A percentile compares a stretch with the other conserved stretches of the same genome.
phyloP scores from a whole-genome alignment of 2,113 vertebrate species.

The Gadus macrocephalus region DNA sequence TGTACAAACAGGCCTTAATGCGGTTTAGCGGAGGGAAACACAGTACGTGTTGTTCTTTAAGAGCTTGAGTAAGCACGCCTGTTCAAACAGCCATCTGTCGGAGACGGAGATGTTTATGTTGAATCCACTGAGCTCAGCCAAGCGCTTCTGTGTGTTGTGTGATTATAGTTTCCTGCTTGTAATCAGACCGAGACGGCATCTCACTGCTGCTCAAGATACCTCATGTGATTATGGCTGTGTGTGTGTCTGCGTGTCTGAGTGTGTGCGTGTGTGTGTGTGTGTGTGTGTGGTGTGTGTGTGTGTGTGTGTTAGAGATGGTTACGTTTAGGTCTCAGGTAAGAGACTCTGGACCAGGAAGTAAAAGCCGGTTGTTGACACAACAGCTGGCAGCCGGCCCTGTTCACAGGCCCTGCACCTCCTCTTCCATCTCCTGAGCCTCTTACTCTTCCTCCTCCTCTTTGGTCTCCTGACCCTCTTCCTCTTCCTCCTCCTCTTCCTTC shows the following conservation, averaged over 20 bases:
- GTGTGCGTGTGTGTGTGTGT: neutral
- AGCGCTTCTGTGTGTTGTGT: constrained; percentile 27
- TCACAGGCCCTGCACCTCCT: neutral
- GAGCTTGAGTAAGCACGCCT: constrained; percentile 35
- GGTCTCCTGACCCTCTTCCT: no score
- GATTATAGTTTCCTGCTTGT: constrained; percentile 28
- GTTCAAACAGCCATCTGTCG: constrained; percentile 35
- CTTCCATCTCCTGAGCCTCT: no score
- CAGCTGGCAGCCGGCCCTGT: neutral
- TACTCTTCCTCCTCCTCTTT: no score
- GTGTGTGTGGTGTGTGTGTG: no score
- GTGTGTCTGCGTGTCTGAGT: neutral
- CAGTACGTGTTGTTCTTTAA: constrained; percentile 50
- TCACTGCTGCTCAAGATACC: neutral
- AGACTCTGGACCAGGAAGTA: no score
- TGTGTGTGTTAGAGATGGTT: no score
- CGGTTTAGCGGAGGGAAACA: constrained; percentile 22
- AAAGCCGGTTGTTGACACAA: no score
- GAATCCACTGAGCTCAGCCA: constrained; percentile 36
- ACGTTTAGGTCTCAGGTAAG: constrained; percentile 19
- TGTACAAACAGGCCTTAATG: constrained; percentile 37
- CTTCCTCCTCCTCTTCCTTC: no score
- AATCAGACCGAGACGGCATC: neutral
- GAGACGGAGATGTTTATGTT: constrained; percentile 36
- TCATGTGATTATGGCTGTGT: neutral